A percentile compares a stretch with the other conserved stretches of the same genome.
These are phyloP conservation scores for Tragelaphus eurycerus DNA, from an alignment of 2,797 vertebrate genomes.

Conservation along the genomic window DNA sequence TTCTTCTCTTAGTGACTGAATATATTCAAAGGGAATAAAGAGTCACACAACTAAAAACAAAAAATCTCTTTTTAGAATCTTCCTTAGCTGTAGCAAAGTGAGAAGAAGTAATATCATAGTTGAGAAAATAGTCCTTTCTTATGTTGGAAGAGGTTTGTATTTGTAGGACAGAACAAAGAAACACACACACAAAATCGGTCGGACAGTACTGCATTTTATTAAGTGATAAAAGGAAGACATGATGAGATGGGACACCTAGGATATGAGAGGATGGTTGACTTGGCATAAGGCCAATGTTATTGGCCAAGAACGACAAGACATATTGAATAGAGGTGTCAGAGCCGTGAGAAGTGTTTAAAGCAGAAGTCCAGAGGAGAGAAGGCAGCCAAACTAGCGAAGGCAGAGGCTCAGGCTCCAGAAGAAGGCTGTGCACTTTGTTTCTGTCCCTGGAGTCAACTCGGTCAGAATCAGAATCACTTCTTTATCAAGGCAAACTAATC, in stretches of 20 bases:
- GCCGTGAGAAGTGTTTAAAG: constrained; percentile 55
- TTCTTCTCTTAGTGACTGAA: neutral
- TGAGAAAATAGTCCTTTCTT: constrained; percentile 3
- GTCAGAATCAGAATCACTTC: constrained; percentile 32
- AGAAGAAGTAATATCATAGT: neutral
- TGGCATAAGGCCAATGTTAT: constrained; percentile 67
- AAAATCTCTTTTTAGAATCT: neutral
- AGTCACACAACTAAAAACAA: neutral
- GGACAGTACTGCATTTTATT: neutral
- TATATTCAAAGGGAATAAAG: constrained; percentile 38
- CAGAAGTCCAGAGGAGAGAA: constrained; percentile 42
- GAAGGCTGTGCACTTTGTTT: neutral
- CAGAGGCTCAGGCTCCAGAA: neutral
- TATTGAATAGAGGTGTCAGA: constrained; percentile 66
- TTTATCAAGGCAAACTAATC: constrained; percentile 16
- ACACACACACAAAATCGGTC: neutral
- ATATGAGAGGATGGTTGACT: constrained; percentile 53
- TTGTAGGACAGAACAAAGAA: constrained; percentile 48
- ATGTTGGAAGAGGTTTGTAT: neutral
- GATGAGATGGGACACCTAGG: constrained; percentile 62
- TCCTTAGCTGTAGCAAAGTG: neutral
- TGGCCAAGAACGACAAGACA: constrained; percentile 70
- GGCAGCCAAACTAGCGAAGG: neutral
- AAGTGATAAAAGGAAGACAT: constrained; percentile 64
- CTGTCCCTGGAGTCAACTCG: neutral